Base-by-base conservation (phyloP, 2,888 invertebrate genomes). In the Chorisops tibialis region DNA sequence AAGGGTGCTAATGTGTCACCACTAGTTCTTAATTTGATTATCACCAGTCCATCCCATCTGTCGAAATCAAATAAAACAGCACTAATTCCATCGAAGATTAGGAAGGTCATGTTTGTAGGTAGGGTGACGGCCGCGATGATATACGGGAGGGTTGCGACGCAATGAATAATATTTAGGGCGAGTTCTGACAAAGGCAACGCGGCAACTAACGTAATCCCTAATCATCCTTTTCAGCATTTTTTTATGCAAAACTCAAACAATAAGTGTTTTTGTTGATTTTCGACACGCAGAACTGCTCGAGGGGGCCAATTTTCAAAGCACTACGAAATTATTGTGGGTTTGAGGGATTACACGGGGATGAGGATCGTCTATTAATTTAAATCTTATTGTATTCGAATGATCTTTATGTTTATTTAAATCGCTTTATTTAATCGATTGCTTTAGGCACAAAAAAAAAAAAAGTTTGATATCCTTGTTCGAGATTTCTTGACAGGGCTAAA, bases 1-100 rank as follows among this genome's bases (percentile, higher is more conserved):
- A 56, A 56, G 56, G 56, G 56, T 56, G 56, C 56, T 56, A 56
- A 56, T 56, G 39, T 56, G 56, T 56, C 56, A 56, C 56, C 56
- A 43, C 56, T 56, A 56, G 56, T 56, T 43, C 56, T 56, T 56
- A 56, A 56, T 56, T 56, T 56, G 56, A 56, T 56, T 56, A 56
- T 56, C 43, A 56, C 30, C 30, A 43, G 30, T 30, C 30, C 30
- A 30, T 30, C 56, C 56, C 56, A 56, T 56, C 56, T 45, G 43
- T 43, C 43, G 43, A 43, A 45, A 43, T 56, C 56, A 56, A 56
- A 30, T 43, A 43, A 56, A 56, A 56, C 56, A 54, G 56, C 56
- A 43, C 56, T 56, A 56, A 56, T 56, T 56, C 43, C n/a, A 30
- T 39, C 16, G 7, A 24, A 14, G 43, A 56, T 56, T 56, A 56